These are phyloP conservation scores for Pica pica DNA, from an alignment of 2,113 vertebrate genomes.

Conservation along the genomic window DNA sequence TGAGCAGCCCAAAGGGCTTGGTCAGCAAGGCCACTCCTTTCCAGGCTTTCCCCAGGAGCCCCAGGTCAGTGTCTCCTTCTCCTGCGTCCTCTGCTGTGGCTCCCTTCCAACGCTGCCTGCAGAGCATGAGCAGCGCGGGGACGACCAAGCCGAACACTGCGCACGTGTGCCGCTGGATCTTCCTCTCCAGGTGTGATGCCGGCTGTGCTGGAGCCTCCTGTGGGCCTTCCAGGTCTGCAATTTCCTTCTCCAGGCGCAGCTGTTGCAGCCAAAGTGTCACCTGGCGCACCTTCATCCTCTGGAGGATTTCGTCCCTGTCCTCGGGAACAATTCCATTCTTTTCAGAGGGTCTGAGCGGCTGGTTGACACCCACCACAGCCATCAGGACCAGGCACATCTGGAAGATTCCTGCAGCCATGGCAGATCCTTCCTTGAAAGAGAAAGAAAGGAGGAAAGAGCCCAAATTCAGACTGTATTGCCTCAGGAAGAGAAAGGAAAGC, in stretches of 20 bases:
- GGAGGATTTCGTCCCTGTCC: fast-evolving
- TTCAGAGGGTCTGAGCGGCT: fast-evolving
- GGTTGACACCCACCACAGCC: fast-evolving
- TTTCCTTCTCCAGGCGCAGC: neutral
- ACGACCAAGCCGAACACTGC: fast-evolving
- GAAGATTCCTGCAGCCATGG: neutral
- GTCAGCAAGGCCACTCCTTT: neutral
- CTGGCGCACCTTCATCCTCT: too few relatives aligned
- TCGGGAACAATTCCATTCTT: fast-evolving
- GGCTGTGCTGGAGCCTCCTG: neutral
- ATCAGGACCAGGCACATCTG: neutral
- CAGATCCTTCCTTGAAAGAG: neutral
- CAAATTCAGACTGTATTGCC: neutral
- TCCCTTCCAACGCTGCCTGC: neutral
- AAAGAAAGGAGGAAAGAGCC: neutral
- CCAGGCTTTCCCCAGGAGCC: too few relatives aligned
- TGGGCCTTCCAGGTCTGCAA: neutral
- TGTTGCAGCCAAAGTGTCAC: neutral
- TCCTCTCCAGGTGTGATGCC: neutral
- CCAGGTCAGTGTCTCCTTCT: fast-evolving
- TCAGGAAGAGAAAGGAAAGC: neutral
- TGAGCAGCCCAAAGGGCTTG: neutral
- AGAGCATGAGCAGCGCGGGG: fast-evolving
- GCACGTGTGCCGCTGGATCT: neutral
- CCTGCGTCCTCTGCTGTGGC: neutral